Evolutionary conservation across 2,888 invertebrate genomes (phyloP), one percentile per base, ranked within the genome.

Genomic region (Agrotis exclamationis): DNA sequence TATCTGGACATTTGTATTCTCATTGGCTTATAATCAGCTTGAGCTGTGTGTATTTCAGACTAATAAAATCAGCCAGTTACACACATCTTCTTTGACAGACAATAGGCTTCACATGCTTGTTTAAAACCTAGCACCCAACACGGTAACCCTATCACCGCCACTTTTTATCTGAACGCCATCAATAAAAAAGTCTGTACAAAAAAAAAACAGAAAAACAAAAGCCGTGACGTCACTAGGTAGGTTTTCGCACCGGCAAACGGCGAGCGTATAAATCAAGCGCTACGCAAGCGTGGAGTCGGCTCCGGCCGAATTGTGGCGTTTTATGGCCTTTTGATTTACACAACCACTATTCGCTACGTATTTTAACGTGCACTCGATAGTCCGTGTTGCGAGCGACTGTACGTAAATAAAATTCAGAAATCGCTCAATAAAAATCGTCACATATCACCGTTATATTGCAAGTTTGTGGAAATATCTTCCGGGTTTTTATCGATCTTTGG

Each of bases 181-280:
- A 94, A 95, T 95, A 95, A 95, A 95, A 85, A 94, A 90, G 87
- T 87, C 87, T 88, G 86, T 86, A 87, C 78, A 81, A 74, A 80
- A 88, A 88, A 92, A 93, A 82, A 73, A 33, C 74, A 75, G 73
- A 84, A 77, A 92, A 90, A 89, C 89, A 84, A 94, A 95, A 91
- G 89, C 92, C 86, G 91, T 94, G 95, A 95, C 96, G 95, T 95
- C 96, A 95, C 93, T 90, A 93, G 94, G 92, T 94, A 92, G 94
- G 94, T 93, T 95, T 92, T 93, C 95, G 93, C 85, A 85, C 93
- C 93, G 93, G 92, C 94, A 93, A 85, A 91, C 91, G 93, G 92
- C 89, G 89, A 88, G 88, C 90, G 91, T 90, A 95, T 96, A 96
- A 96, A 96, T 96, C 96, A 95, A 92, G 85, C 76, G 93, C 86